phyloP scores from a whole-genome alignment of 1,140 invertebrate genomes.

The Neoseiulus cucumeris region DNA sequence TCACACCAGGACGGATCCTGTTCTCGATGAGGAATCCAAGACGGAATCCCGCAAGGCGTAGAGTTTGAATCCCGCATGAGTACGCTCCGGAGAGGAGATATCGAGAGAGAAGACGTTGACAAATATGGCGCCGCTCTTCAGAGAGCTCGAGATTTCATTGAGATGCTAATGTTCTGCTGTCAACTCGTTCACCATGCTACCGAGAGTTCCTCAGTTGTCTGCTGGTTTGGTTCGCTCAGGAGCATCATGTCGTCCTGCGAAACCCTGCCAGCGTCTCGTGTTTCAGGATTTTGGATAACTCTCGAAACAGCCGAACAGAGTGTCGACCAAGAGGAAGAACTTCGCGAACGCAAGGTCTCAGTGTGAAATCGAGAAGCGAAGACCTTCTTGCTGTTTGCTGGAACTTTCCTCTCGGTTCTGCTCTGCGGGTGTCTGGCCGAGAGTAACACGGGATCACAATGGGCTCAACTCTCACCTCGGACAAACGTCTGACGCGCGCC shows the following conservation, averaged over 20 bases:
- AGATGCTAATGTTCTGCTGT: slow-evolving; percentile 5
- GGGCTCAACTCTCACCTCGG: too few relatives aligned
- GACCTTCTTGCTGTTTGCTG: too few relatives aligned
- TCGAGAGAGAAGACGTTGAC: neutral
- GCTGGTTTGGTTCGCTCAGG: neutral
- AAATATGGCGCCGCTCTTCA: neutral
- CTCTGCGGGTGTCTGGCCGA: too few relatives aligned
- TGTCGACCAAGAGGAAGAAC: neutral
- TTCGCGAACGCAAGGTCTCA: too few relatives aligned
- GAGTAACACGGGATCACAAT: too few relatives aligned
- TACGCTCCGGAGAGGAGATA: neutral
- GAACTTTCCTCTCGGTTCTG: too few relatives aligned
- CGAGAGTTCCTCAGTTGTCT: neutral
- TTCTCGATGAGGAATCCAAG: neutral
- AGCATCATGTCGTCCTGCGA: neutral
- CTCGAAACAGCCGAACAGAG: neutral
- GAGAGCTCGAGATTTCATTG: neutral
- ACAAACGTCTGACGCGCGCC: too few relatives aligned
- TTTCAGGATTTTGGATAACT: neutral
- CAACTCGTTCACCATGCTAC: neutral
- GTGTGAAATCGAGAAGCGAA: too few relatives aligned
- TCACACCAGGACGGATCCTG: too few relatives aligned
- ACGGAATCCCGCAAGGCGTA: neutral
- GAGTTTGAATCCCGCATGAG: neutral
- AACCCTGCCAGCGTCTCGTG: neutral